Evolutionary conservation across 2,113 vertebrate species (phyloP), one percentile per base, ranked within the genome.

Genomic region (Platysteira castanea): DNA sequence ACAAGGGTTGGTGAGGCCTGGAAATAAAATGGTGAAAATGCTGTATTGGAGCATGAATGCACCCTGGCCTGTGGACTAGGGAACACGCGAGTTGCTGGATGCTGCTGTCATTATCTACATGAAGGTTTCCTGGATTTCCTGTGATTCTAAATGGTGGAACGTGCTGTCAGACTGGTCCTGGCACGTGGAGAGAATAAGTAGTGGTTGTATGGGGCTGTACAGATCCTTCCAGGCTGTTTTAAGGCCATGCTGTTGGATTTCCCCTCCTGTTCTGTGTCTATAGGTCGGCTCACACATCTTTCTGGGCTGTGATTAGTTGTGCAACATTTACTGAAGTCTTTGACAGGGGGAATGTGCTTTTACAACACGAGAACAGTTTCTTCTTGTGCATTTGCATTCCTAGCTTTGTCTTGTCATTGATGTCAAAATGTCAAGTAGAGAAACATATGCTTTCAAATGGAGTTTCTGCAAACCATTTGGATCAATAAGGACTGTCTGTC

Each of bases 391-490:
- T 96, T 91, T 90, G 63, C 59, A 37, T 94, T 90, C 65, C 65
- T 88, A 47, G 64, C 83, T 84, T 93, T 96, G 73, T 75, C 65
- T 91, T 86, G 89, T 95, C 79, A 9, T 63, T 94, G 11, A 5
- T 53, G 91, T 96, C 93, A 91, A 86, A 84, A 86, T 87, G 89
- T 94, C 93, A 75, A 80, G 76, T 37, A 77, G 73, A 59, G 67
- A 84, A 96, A 82, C 86, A 37, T 81, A 86, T 39, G 95, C 88
- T 90, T 95, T 95, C 89, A 94, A 74, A 78, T 76, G 77, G 86
- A 94, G 87, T 92, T 95, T 95, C 83, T 96, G 91, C 65, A 89
- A 80, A 84, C 73, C 80, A 39, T 80, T 97, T 92, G 85, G 85
- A 89, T 96, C 95, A 95, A 89, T 95, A 91, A 84, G 59, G 67